phyloP scores from a whole-genome alignment of 2,113 vertebrate genomes.

The Eulacestoma nigropectus region DNA sequence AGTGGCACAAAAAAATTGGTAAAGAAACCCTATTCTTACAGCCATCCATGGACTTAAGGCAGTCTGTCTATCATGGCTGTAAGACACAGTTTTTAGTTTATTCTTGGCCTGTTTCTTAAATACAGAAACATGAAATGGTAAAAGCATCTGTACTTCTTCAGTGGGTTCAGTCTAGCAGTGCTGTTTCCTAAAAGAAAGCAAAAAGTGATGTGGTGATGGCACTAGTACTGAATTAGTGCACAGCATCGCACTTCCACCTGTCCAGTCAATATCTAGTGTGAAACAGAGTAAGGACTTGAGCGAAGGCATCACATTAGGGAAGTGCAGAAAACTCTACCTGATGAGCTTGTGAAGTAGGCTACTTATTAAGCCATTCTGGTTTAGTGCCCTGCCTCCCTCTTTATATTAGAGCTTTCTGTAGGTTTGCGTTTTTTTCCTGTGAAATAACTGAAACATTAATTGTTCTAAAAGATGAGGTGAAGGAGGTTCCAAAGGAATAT shows the following conservation, averaged over 20 bases:
- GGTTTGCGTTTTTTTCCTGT: background rate
- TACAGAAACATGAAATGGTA: background rate
- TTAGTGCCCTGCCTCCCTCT: background rate
- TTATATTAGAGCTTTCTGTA: background rate
- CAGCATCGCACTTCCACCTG: background rate
- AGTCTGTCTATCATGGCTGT: background rate
- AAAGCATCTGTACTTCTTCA: rapidly evolving
- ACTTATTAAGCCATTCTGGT: background rate
- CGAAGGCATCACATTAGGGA: background rate
- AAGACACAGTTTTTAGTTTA: background rate
- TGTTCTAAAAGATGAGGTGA: background rate
- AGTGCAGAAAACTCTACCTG: background rate
- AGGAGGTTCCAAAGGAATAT: background rate
- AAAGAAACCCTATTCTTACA: background rate
- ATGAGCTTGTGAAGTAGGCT: background rate
- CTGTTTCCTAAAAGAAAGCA: background rate
- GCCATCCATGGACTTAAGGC: rapidly evolving
- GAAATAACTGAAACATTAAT: background rate
- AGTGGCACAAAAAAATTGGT: background rate
- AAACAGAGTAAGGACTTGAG: background rate
- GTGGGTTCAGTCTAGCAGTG: background rate
- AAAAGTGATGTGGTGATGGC: background rate
- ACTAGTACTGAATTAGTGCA: rapidly evolving
- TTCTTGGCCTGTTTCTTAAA: background rate
- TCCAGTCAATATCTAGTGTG: background rate